phyloP scores from a whole-genome alignment of 2,888 invertebrate species.

The Gari tellinella region DNA sequence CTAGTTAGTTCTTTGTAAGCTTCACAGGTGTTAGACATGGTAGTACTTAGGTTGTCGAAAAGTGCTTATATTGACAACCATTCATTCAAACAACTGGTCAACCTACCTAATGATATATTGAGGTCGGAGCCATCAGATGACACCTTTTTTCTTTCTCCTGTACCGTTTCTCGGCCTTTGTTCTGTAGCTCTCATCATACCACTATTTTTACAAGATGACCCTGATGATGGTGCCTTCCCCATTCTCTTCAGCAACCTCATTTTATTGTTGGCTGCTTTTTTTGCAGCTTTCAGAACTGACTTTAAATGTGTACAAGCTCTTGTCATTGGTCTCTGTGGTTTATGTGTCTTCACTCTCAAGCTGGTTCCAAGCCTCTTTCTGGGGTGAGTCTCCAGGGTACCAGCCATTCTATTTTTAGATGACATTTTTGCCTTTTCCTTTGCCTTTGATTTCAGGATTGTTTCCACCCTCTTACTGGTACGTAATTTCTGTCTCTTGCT shows the following conservation, averaged over 20 bases:
- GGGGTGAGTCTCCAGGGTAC: conserved; percentile 46
- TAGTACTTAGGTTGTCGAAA: too few species aligned
- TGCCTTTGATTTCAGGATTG: conserved; percentile 12
- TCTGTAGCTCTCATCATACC: conserved; percentile 38
- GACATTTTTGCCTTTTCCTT: conserved; percentile 10
- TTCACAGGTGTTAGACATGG: too few species aligned
- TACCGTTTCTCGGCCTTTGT: conserved; percentile 37
- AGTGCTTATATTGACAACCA: too few species aligned
- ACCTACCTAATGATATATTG: too few species aligned
- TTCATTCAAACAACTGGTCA: too few species aligned
- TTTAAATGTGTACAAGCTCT: conserved; percentile 58
- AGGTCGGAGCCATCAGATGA: too few species aligned
- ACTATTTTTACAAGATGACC: too few species aligned
- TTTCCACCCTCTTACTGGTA: conserved; percentile 18
- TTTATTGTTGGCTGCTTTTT: conserved; percentile 56
- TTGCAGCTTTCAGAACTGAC: conserved; percentile 51
- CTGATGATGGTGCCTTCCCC: neutral
- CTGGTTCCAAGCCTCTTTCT: conserved; percentile 35
- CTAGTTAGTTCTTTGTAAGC: too few species aligned
- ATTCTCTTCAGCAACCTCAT: conserved; percentile 33
- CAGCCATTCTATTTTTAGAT: conserved; percentile 5
- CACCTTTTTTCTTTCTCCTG: conserved; percentile 28
- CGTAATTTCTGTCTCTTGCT: conserved; percentile 30
- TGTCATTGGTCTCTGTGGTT: conserved; percentile 54
- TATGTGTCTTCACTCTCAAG: conserved; percentile 37